Evolutionary conservation across 2,113 vertebrate species (phyloP).

Genomic region (Scalopus aquaticus): DNA sequence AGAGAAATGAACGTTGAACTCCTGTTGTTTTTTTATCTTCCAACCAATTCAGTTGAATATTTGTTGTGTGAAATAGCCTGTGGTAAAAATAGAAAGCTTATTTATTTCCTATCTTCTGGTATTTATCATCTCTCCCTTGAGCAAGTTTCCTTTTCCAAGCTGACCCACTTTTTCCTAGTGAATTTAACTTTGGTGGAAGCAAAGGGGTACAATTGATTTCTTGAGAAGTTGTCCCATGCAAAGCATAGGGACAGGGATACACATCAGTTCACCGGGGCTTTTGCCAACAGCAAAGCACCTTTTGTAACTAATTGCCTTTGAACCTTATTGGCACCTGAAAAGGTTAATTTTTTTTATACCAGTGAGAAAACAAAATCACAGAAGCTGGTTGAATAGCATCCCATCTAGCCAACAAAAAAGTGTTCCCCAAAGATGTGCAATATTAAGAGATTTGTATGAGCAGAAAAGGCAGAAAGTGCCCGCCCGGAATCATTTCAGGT

Average conservation of each 20-base stretch:
- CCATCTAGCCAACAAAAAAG: neutral
- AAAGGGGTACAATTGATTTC: neutral
- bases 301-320: neutral
- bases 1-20: neutral
- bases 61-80: slow-evolving; percentile 33
- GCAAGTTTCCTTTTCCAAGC: neutral
- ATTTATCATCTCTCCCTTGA: neutral
- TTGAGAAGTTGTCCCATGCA: neutral
- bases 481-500: neutral
- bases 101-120: slow-evolving; percentile 8
- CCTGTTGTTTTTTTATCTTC: slow-evolving; percentile 13
- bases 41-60: neutral
- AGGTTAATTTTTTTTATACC: neutral
- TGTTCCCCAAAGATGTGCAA: neutral
- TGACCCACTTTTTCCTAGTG: neutral
- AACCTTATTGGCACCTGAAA: neutral
- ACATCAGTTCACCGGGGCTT: neutral
- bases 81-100: slow-evolving; percentile 39
- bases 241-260: neutral
- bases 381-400: neutral
- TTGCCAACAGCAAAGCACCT: neutral
- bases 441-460: neutral
- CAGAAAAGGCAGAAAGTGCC: neutral
- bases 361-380: neutral
- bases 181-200: neutral